Evolutionary conservation across 37 sponge, comb jelly and placozoan genomes (phyloP).

Genomic region (Lycopodina hypogea): DNA sequence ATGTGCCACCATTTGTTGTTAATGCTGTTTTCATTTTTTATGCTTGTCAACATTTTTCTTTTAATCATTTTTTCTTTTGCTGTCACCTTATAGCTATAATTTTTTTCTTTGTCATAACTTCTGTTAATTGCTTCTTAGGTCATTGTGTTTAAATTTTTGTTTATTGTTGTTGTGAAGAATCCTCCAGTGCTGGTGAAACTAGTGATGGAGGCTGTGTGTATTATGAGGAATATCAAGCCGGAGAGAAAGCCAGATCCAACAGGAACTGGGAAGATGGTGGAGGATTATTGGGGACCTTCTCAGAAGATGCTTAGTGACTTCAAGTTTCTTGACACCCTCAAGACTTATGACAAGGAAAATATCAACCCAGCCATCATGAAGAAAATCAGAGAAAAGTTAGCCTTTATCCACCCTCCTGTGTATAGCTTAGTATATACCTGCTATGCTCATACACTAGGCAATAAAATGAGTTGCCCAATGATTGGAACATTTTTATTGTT

Average conservation of each 20-base stretch:
- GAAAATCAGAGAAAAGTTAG: slow-evolving; percentile 94
- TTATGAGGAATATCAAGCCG: slow-evolving; percentile 89
- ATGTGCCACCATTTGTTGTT: neutral
- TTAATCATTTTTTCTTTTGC: too few relatives aligned
- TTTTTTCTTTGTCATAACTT: too few relatives aligned
- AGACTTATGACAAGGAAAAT: slow-evolving; percentile 96
- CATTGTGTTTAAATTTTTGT: neutral
- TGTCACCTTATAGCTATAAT: too few relatives aligned
- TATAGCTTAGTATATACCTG: too few relatives aligned
- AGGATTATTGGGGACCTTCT: slow-evolving; percentile 98
- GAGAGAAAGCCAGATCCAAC: slow-evolving; percentile 97
- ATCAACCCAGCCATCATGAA: slow-evolving; percentile 91
- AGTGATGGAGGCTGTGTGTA: slow-evolving; percentile 97
- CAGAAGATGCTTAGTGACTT: slow-evolving; percentile 91
- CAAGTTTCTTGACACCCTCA: slow-evolving; percentile 94
- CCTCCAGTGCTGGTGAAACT: slow-evolving; percentile 89
- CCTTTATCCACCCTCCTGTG: neutral
- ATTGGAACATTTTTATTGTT: neutral
- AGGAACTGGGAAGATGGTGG: slow-evolving; percentile 94
- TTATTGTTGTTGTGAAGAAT: slow-evolving; percentile 42
- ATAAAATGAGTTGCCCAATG: neutral
- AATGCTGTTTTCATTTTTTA: too few relatives aligned
- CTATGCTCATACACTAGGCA: too few relatives aligned
- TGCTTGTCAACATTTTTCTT: too few relatives aligned
- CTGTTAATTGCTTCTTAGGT: too few relatives aligned